phyloP scores from a whole-genome alignment of 2,113 vertebrate genomes.

The Plectropomus leopardus region DNA sequence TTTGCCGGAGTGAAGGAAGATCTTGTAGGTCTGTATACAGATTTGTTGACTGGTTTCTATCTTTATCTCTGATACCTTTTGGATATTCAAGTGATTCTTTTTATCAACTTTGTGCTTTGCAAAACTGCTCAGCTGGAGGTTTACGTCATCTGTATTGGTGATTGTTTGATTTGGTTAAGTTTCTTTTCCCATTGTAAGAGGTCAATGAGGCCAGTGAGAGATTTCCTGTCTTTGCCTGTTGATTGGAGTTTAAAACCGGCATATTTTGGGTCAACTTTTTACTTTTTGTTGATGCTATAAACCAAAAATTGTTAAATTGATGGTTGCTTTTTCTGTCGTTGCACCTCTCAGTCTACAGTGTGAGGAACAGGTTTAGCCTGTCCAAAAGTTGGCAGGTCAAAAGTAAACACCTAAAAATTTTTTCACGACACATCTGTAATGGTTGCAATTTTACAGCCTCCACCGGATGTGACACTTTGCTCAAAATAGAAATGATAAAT shows the following conservation, averaged over 20 bases:
- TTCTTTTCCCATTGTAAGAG: background rate
- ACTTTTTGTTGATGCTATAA: background rate
- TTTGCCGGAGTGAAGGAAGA: background rate
- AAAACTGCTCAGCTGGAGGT: background rate
- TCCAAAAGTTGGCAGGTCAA: background rate
- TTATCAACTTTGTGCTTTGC: background rate
- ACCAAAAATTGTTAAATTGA: background rate
- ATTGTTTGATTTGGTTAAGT: constrained; percentile 20
- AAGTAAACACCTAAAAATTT: background rate
- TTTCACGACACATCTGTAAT: background rate
- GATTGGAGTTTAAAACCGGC: background rate
- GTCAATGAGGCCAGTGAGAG: background rate
- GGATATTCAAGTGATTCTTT: background rate
- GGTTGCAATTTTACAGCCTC: background rate
- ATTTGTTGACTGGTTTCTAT: background rate
- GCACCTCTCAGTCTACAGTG: background rate
- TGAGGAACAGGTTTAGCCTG: background rate
- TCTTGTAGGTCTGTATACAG: background rate
- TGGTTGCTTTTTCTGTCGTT: background rate
- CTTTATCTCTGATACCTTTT: background rate
- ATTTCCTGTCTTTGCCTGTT: background rate
- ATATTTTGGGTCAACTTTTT: background rate
- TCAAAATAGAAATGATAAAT: background rate
- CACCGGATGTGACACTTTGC: background rate
- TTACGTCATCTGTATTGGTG: background rate